phyloP scores from a whole-genome alignment of 1,140 invertebrate genomes.

The Cotesia glomerata region DNA sequence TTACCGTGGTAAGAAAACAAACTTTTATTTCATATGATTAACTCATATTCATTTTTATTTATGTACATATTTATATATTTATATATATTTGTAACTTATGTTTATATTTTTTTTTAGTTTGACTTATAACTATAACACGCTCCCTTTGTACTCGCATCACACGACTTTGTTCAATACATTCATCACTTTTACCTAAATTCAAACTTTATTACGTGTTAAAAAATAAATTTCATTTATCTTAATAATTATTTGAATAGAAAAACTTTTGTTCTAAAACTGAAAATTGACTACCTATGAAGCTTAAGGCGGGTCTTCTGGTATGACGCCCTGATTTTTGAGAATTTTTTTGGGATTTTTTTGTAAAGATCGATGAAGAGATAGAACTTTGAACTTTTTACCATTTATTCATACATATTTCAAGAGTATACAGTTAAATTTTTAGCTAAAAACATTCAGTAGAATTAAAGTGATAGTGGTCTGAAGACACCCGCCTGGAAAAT shows the following conservation, averaged over 20 bases:
- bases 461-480: too few species aligned
- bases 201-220: neutral
- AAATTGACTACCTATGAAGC: too few species aligned
- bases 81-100: neutral
- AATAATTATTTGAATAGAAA: constrained; percentile 21
- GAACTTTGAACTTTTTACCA: too few species aligned
- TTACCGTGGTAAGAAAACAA: constrained; percentile 77
- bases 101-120: neutral
- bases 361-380: too few species aligned
- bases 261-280: too few species aligned
- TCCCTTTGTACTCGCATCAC: neutral
- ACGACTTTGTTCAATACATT: neutral
- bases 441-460: too few species aligned
- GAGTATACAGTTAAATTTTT: too few species aligned
- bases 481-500: too few species aligned
- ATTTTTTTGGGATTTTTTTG: too few species aligned
- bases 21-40: neutral
- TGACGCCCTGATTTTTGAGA: too few species aligned
- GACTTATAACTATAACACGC: neutral
- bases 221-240: neutral
- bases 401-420: too few species aligned
- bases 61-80: neutral
- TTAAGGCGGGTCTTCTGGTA: too few species aligned
- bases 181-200: constrained; percentile 4
- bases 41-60: neutral